These are phyloP conservation scores for Pollimyrus isidori DNA, from an alignment of 2,113 vertebrate species.

Conservation along the genomic window DNA sequence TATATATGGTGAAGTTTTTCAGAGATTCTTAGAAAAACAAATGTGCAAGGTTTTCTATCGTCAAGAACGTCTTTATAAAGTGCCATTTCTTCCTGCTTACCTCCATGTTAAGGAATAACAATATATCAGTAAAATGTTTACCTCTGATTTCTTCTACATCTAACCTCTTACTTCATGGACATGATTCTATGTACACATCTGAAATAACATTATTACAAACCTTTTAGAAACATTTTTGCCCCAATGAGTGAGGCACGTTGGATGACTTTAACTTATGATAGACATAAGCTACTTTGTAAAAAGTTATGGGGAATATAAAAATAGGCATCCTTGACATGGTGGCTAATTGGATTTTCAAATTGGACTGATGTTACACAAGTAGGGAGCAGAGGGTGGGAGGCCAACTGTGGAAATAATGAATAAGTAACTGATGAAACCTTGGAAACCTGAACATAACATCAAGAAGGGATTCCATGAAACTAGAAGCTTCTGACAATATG, in stretches of 20 bases:
- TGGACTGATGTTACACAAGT: neutral
- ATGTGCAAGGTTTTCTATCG: neutral
- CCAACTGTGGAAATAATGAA: neutral
- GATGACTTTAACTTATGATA: neutral
- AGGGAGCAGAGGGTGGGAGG: neutral
- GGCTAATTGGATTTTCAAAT: constrained; percentile 13
- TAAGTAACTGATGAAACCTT: neutral
- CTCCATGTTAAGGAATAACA: neutral
- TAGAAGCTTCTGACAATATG: neutral
- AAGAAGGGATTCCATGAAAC: neutral
- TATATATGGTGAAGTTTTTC: neutral
- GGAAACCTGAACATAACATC: neutral
- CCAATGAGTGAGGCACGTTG: neutral
- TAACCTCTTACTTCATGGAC: neutral
- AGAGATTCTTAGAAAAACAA: neutral
- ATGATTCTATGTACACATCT: neutral
- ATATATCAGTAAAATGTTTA: neutral
- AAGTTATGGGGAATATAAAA: neutral
- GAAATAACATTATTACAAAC: neutral
- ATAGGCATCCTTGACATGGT: neutral
- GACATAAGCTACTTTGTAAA: neutral
- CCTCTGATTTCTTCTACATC: neutral
- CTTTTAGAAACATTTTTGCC: neutral
- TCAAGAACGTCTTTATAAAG: neutral
- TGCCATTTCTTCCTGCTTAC: neutral